These are phyloP conservation scores for Drosophila cardini DNA, from an alignment of 1,140 invertebrate species.

Conservation along the genomic window DNA sequence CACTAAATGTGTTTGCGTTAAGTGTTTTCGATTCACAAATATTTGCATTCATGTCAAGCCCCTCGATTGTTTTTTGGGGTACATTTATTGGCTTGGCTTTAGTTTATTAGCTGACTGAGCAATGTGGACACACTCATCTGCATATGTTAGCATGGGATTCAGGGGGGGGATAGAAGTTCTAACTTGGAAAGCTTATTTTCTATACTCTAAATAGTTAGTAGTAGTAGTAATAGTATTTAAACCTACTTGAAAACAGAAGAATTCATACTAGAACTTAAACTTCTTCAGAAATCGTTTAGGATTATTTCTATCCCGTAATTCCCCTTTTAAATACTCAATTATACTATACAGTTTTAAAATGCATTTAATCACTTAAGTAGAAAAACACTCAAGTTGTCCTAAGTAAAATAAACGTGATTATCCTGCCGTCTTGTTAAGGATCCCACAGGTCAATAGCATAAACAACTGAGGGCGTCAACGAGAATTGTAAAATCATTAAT, in stretches of 20 bases:
- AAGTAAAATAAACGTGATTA: not conserved
- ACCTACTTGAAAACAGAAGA: too few relatives aligned
- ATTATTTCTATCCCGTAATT: too few relatives aligned
- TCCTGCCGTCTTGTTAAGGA: constrained; percentile 2
- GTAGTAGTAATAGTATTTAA: too few relatives aligned
- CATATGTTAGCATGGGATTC: not conserved
- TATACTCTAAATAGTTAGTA: too few relatives aligned
- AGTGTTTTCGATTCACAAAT: constrained; percentile 81
- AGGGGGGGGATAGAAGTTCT: not conserved
- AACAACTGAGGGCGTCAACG: constrained; percentile 2
- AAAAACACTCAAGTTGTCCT: not conserved
- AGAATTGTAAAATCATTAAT: constrained; percentile 75
- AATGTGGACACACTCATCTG: not conserved
- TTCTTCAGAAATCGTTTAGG: too few relatives aligned
- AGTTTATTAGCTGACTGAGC: constrained; percentile 39
- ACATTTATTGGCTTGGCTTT: constrained; percentile 35
- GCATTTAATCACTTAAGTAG: not conserved
- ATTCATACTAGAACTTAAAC: too few relatives aligned
- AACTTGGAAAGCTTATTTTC: too few relatives aligned
- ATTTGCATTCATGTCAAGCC: constrained; percentile 64
- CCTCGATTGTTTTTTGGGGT: constrained; percentile 4
- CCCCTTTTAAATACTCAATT: not conserved
- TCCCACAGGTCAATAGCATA: constrained; percentile 25
- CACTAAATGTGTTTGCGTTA: constrained; percentile 76
- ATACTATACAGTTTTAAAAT: not conserved